phyloP scores from a whole-genome alignment of 2,113 vertebrate genomes.

The Neodontobutis hainanensis region DNA sequence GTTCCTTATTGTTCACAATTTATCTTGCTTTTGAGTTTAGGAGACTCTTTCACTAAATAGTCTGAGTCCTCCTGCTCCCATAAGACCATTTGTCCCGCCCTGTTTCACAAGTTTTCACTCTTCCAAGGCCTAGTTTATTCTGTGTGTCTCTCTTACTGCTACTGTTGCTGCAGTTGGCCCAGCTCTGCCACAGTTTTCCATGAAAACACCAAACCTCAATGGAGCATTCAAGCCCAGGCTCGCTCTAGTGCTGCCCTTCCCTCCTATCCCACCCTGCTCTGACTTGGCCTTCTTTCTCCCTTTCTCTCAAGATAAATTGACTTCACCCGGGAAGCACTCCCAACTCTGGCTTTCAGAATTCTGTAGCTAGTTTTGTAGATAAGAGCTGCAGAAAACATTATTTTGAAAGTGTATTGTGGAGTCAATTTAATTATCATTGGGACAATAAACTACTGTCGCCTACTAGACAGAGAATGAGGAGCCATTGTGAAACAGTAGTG shows the following conservation, averaged over 20 bases:
- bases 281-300: constrained; percentile 57
- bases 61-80: constrained; percentile 41
- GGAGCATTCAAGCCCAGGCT: constrained; percentile 76
- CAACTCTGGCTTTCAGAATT: constrained; percentile 15
- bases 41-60: constrained; percentile 52
- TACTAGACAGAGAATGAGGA: constrained; percentile 26
- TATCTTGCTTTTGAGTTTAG: constrained; percentile 46
- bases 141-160: constrained; percentile 53
- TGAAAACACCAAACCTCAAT: constrained; percentile 81
- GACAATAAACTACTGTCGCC: constrained; percentile 34
- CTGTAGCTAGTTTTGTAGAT: constrained; percentile 12
- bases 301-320: constrained; percentile 37
- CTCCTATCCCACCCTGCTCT: constrained; percentile 61
- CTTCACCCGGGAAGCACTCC: constrained; percentile 40
- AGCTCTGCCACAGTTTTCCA: constrained; percentile 75
- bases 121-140: constrained; percentile 45
- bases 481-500: constrained; percentile 12
- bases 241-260: constrained; percentile 65
- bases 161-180: constrained; percentile 68
- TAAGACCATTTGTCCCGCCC: constrained; percentile 42
- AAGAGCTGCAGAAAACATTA: constrained; percentile 7
- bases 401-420: neutral
- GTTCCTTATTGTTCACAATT: constrained; percentile 42
- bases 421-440: constrained; percentile 12
- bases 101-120: constrained; percentile 34